Base-by-base conservation (phyloP, 1,140 invertebrate genomes). In the Aphis craccivora region DNA sequence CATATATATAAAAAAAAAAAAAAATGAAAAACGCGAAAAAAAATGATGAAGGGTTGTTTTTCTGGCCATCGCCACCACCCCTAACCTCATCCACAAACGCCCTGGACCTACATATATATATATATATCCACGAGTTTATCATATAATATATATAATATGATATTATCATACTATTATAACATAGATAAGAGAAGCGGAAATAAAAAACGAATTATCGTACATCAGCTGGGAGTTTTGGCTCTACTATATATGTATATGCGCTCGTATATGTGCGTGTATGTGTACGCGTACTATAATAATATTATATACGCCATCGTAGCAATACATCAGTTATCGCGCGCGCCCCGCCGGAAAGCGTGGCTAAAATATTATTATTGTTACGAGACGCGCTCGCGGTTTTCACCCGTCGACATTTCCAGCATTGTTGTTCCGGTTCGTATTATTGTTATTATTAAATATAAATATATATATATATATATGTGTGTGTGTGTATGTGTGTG, bases 321-420 rank as follows among this genome's bases (percentile, higher is more conserved):
- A 83, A 83, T 83, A 83, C 35, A 76, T 76, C 60, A 83, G 83
- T 84, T 84, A 37, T 84, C 83, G 22, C 83, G 20, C 83, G 37
- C 9, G 37, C 4, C 23, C 40, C 20, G 37, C 83, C 40, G 84
- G 40, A 86, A 86, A 86, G 43, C 25, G 43, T 86, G 84, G 40
- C 84, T 86, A 40, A 86, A 86, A 86, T 86, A 86, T 86, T 86
- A 86, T 86, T 86, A 88, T 83, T 37, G 37, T 40, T 83, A 40
- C 37, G 8, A 4, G 0, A 18, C 4, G 30, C 83, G 83, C 40
- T 40, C 86, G 43, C 86, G 87, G 45, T 87, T 87, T 87, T 35
- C 45, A 45, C 84, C 83, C 86, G 86, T 87, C 87, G 45, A 53
- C 45, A 22, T 88, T 88, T 35, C 30, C 87, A 88, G 51, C 45